phyloP scores from a whole-genome alignment of 2,797 vertebrate genomes.

The Valencia hispanica region DNA sequence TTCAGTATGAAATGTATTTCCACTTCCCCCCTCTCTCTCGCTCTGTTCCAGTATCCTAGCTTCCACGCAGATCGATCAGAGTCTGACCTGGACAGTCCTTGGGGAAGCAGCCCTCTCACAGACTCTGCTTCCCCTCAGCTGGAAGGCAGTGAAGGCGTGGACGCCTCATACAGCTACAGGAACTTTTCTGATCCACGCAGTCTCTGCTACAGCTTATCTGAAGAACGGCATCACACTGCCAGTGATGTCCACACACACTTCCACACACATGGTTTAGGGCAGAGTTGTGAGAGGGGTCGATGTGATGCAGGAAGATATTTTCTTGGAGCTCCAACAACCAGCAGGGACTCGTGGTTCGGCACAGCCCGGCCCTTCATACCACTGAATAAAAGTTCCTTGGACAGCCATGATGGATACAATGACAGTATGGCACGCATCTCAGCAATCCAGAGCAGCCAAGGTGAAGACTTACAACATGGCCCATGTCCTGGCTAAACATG shows the following conservation, averaged over 20 bases:
- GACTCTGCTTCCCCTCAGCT: constrained; percentile 91
- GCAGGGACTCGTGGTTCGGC: constrained; percentile 91
- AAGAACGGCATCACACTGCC: constrained; percentile 77
- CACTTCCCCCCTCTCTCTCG: neutral
- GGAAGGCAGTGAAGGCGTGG: constrained; percentile 86
- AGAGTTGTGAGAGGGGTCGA: constrained; percentile 88
- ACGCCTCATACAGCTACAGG: constrained; percentile 88
- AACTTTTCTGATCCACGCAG: constrained; percentile 85
- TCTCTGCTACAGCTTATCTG: constrained; percentile 86
- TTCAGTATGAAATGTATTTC: neutral
- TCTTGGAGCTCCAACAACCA: constrained; percentile 85
- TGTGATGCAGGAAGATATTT: constrained; percentile 95
- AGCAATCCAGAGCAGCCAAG: constrained; percentile 87
- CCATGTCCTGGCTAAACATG: neutral
- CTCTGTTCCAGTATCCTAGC: constrained; percentile 85
- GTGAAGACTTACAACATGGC: constrained; percentile 77
- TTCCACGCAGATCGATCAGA: constrained; percentile 93
- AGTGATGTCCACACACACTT: constrained; percentile 68
- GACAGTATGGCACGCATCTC: constrained; percentile 87
- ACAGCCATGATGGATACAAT: constrained; percentile 87
- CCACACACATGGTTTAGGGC: constrained; percentile 80
- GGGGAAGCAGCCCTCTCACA: constrained; percentile 93
- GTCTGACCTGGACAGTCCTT: constrained; percentile 94
- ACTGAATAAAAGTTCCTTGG: constrained; percentile 85
- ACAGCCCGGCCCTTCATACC: constrained; percentile 82